Evolutionary conservation across 1,140 invertebrate genomes (phyloP).

Genomic region (Steinernema khuongi): DNA sequence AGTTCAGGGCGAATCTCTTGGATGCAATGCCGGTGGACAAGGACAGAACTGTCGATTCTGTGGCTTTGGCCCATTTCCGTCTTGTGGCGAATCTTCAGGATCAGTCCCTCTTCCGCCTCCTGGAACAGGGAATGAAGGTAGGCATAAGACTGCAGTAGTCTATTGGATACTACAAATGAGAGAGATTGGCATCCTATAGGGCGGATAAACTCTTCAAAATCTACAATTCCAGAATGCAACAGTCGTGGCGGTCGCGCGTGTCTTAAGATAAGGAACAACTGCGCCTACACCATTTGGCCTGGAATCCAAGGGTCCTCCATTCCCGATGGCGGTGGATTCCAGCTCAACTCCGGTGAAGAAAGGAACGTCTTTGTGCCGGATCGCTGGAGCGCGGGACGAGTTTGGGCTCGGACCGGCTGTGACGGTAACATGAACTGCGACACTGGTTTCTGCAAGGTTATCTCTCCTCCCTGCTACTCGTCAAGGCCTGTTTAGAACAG

Average conservation of each 20-base stretch:
- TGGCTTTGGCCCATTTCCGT: neutral
- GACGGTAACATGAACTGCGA: slow-evolving; percentile 41
- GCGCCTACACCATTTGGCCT: slow-evolving; percentile 41
- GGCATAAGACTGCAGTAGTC: too few relatives aligned
- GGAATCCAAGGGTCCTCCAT: slow-evolving; percentile 36
- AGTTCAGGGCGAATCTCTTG: neutral
- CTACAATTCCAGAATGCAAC: neutral
- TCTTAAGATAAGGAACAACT: slow-evolving; percentile 34
- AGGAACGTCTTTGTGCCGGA: slow-evolving; percentile 32
- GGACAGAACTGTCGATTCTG: neutral
- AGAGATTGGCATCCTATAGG: too few relatives aligned
- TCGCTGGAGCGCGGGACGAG: slow-evolving; percentile 38
- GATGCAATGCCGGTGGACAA: neutral
- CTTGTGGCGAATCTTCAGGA: too few relatives aligned
- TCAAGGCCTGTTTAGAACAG: slow-evolving; percentile 40
- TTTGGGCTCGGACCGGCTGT: slow-evolving; percentile 52
- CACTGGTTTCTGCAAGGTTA: slow-evolving; percentile 49
- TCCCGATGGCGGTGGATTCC: slow-evolving; percentile 30
- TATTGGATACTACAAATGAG: too few relatives aligned
- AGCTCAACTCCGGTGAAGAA: slow-evolving; percentile 21
- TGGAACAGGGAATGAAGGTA: too few relatives aligned
- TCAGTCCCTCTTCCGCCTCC: too few relatives aligned
- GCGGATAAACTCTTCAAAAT: too few relatives aligned
- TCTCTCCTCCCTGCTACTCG: too few relatives aligned
- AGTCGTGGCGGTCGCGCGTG: neutral